Evolutionary conservation across 2,888 invertebrate species (phyloP), one percentile per base, ranked within the genome.

Genomic region (Drosophila mercatorum): DNA sequence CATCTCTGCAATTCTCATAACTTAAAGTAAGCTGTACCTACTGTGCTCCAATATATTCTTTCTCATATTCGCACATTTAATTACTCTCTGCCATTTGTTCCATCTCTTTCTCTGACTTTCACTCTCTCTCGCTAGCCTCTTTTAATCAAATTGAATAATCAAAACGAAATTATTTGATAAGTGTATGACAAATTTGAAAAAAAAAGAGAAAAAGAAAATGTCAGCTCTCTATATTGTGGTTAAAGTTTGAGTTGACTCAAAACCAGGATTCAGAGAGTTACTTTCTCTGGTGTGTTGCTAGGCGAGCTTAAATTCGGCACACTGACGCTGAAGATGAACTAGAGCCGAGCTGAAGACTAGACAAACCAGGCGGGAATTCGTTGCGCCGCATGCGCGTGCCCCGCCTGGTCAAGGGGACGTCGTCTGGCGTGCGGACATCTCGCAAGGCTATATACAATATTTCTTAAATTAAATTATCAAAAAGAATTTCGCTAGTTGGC

Each of bases 401-500:
- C 52, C 65, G 41, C 46, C 49, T 72, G 87, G 83, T 85, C 86
- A 80, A 83, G 86, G 86, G 86, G 86, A 86, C 81, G 71, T 64
- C 36, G 47, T 58, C 59, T 55, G 68, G 31, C 57, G 70, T 51
- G 57, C 59, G 76, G 76, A 59, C 72, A 62, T 64, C 73, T 70
- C 31, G 67, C 68, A 70, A 78, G 77, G 70, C 68, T 71, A 73
- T 80, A 86, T 72, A 88, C 88, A 88, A 83, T 89, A 87, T 84
- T 83, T 84, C 80, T 81, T 71, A 85, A 86, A 86, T 86, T 89
- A 86, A 86, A 86, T 89, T 86, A 86, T 86, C 89, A 89, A 89
- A 77, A 88, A 89, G 89, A 89, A 86, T 88, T 86, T 88, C 88
- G 73, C 86, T 82, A 87, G 89, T 83, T 89, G 84, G 87, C 84